Evolutionary conservation across 2,888 invertebrate genomes (phyloP).

Genomic region (Alloscopus bannaensis): DNA sequence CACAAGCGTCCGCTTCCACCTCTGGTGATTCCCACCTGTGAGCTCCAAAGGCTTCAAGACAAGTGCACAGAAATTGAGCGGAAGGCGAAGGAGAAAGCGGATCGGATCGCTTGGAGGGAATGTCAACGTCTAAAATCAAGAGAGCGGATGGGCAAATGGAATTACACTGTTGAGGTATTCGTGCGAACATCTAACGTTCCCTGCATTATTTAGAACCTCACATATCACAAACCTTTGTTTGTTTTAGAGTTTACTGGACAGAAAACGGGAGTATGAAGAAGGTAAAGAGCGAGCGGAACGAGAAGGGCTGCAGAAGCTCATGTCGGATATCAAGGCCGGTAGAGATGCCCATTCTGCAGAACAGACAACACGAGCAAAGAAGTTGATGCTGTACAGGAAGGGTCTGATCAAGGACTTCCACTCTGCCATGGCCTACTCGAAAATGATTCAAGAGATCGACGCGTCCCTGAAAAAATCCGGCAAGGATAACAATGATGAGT

Average conservation of each 20-base stretch:
- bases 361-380: slow-evolving; percentile 60
- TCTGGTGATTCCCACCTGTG: slow-evolving; percentile 65
- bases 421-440: slow-evolving; percentile 67
- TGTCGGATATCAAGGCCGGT: slow-evolving; percentile 48
- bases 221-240: no score
- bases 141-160: slow-evolving; percentile 68
- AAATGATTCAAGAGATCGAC: slow-evolving; percentile 67
- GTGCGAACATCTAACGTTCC: no score
- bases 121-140: slow-evolving; percentile 59
- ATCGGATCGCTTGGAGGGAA: slow-evolving; percentile 50
- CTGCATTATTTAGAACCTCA: no score
- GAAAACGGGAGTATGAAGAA: slow-evolving; percentile 63
- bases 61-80: slow-evolving; percentile 62
- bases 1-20: slow-evolving; percentile 67
- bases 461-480: slow-evolving; percentile 13
- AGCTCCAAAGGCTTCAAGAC: slow-evolving; percentile 58
- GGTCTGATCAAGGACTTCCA: slow-evolving; percentile 71
- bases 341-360: slow-evolving; percentile 58
- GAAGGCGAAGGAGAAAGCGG: slow-evolving; percentile 51
- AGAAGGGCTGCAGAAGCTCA: slow-evolving; percentile 51
- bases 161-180: slow-evolving; percentile 69
- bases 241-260: slow-evolving; percentile 63
- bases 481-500: slow-evolving; percentile 26
- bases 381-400: slow-evolving; percentile 68
- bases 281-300: slow-evolving; percentile 52